Evolutionary conservation across 2,888 invertebrate species (phyloP).

Genomic region (Thereva nobilitata): DNA sequence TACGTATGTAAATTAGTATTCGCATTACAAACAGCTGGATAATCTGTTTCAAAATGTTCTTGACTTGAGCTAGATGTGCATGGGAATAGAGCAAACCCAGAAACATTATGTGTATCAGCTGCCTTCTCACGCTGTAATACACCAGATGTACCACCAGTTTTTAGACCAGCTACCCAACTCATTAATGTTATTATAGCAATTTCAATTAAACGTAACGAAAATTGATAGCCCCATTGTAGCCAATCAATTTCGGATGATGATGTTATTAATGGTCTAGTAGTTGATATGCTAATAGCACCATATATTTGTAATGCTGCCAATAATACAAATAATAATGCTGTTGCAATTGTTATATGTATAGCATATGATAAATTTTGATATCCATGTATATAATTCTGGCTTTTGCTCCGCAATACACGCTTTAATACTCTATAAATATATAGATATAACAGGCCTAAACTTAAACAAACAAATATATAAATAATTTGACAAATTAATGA

Average conservation of each 20-base stretch:
- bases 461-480: slow-evolving; percentile 82
- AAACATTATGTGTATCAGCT: slow-evolving; percentile 65
- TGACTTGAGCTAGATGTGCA: slow-evolving; percentile 84
- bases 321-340: slow-evolving; percentile 80
- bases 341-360: slow-evolving; percentile 85
- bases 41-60: slow-evolving; percentile 80
- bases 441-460: slow-evolving; percentile 81
- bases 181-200: slow-evolving; percentile 83
- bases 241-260: slow-evolving; percentile 70
- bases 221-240: slow-evolving; percentile 92
- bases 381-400: slow-evolving; percentile 78
- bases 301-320: slow-evolving; percentile 84
- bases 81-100: slow-evolving; percentile 79
- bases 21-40: slow-evolving; percentile 83
- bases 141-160: slow-evolving; percentile 55
- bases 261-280: slow-evolving; percentile 51
- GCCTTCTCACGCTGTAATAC: slow-evolving; percentile 74
- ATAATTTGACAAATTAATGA: slow-evolving; percentile 82
- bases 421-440: slow-evolving; percentile 81
- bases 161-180: slow-evolving; percentile 83
- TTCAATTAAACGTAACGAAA: slow-evolving; percentile 82
- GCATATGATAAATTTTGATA: slow-evolving; percentile 83
- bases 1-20: slow-evolving; percentile 85
- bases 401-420: slow-evolving; percentile 73
- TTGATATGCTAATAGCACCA: slow-evolving; percentile 70